These are phyloP conservation scores for Aldabrachelys gigantea DNA, from an alignment of 2,113 vertebrate species.

Conservation along the genomic window DNA sequence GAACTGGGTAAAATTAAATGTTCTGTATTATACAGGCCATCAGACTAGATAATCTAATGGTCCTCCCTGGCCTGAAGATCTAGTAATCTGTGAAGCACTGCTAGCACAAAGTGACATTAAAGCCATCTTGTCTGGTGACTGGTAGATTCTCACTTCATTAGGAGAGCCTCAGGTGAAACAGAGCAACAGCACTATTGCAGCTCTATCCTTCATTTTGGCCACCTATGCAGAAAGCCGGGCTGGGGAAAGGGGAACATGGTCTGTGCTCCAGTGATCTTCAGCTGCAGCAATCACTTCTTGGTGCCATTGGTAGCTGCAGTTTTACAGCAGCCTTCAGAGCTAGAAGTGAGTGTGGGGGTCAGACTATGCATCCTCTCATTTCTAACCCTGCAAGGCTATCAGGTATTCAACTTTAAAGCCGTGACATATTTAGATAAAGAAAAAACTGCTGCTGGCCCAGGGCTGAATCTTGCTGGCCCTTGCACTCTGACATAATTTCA, in stretches of 20 bases:
- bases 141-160: not conserved
- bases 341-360: not conserved
- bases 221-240: not conserved
- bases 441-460: constrained; percentile 38
- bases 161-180: not conserved
- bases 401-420: not conserved
- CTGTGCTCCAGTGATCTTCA: not conserved
- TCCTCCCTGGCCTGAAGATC: constrained; percentile 53
- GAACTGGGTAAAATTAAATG: not conserved
- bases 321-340: not conserved
- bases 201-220: not conserved
- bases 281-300: not conserved
- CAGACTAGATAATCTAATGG: constrained; percentile 63
- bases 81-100: constrained; percentile 31
- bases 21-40: constrained; percentile 32
- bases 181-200: not conserved
- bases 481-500: not conserved
- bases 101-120: constrained; percentile 2
- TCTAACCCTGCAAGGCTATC: not conserved
- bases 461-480: not conserved
- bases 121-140: not conserved
- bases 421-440: constrained; percentile 36
- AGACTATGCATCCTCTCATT: not conserved
- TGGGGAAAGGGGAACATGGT: not conserved
- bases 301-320: not conserved